A percentile compares a stretch with the other conserved stretches of the same genome.
These are phyloP conservation scores for Leucozona laternaria DNA, from an alignment of 2,888 invertebrate genomes.

Conservation along the genomic window DNA sequence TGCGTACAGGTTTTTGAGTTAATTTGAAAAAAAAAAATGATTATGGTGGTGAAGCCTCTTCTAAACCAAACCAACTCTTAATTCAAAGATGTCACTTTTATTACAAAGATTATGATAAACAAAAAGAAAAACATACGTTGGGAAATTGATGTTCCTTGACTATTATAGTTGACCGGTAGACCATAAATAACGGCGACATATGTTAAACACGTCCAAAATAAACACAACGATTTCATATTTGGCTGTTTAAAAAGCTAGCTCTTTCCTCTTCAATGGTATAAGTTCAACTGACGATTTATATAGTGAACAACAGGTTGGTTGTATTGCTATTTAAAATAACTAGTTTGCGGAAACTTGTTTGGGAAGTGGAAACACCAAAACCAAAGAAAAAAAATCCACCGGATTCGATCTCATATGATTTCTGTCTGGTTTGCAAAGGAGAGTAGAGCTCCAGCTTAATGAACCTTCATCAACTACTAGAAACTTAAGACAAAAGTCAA, in stretches of 20 bases:
- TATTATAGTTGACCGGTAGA: conserved; percentile 2
- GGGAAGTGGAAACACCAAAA: background rate
- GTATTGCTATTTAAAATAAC: background rate
- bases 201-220: conserved; percentile 19
- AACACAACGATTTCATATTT: conserved; percentile 18
- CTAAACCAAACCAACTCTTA: background rate
- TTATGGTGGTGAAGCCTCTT: background rate
- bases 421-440: background rate
- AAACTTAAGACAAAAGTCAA: background rate
- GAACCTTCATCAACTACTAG: background rate
- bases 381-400: background rate
- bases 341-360: conserved; percentile 36
- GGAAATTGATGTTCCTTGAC: conserved; percentile 12
- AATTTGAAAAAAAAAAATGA: background rate
- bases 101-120: background rate
- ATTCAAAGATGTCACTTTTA: background rate
- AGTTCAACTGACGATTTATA: background rate
- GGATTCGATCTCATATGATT: background rate
- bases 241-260: background rate
- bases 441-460: background rate
- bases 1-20: background rate
- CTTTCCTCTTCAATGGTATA: background rate
- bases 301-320: background rate
- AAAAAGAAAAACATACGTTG: conserved; percentile 1
- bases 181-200: conserved; percentile 2